Evolutionary conservation across 2,888 invertebrate genomes (phyloP), one percentile per base, ranked within the genome.

Genomic region (Neoscelio sp.): DNA sequence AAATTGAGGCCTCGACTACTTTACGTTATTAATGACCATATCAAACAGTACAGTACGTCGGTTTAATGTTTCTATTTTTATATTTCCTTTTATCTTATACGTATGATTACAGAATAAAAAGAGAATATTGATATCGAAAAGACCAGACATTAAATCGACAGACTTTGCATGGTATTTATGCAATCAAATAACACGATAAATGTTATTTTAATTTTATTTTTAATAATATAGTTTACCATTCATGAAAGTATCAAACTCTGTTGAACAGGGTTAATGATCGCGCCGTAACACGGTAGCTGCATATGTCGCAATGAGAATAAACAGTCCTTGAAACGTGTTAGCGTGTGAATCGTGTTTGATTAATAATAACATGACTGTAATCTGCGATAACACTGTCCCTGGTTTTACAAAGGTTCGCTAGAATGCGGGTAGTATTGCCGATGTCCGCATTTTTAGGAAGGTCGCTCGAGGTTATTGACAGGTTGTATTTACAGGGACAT

Each of bases 341-440:
- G 33, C 56, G 26, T 58, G 50, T 18, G 17, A 62, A 62, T 23
- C 50, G 15, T 48, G 58, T 67, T 58, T 50, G 33, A 65, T 65
- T 46, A 62, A 73, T 54, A 73, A 64, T 62, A 62, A 71, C 60
- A 60, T 15, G 60, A 54, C 65, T 48, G 40, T 74, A 58, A 65
- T 74, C 26, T 44, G 17, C 13, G 38, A 52, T 60, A 65, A 50
- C n/a, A 17, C 0, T 50, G 65, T 65, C 65, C 65, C 20, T 35
- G 18, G n/a, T 58, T 58, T 74, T 56, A 40, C 54, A 58, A 48
- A 35, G 26, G n/a, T 26, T 52, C 15, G 13, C 23, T 44, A 68
- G 78, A 78, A 86, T 87, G 86, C 87, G 87, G 87, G 87, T 74
- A 44, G 73, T 81, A 79, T 80, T 67, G 82, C 80, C 64, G 65